These are phyloP conservation scores for Pygoscelis adeliae DNA, from an alignment of 2,113 vertebrate genomes.

Conservation along the genomic window DNA sequence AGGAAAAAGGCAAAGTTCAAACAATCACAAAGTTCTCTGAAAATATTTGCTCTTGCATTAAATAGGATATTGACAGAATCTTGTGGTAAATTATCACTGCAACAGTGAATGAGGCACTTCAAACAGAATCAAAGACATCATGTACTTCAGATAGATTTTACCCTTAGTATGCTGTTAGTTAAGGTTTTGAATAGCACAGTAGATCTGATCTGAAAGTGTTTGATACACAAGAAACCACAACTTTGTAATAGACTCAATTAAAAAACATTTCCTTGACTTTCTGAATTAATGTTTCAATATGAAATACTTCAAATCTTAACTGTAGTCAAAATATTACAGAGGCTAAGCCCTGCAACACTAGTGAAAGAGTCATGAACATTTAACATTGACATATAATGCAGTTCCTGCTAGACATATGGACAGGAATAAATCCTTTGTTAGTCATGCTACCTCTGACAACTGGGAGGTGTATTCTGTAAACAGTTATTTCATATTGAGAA, in stretches of 20 bases:
- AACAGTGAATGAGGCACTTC: not conserved
- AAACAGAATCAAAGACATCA: not conserved
- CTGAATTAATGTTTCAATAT: not conserved
- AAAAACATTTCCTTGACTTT: not conserved
- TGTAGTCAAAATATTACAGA: not conserved
- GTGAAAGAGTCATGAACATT: not conserved
- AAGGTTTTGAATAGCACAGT: not conserved
- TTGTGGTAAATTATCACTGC: not conserved
- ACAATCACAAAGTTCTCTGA: not conserved
- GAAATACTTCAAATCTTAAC: not conserved
- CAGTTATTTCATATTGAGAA: not conserved
- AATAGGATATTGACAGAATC: not conserved
- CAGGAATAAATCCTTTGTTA: not conserved
- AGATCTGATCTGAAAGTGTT: not conserved
- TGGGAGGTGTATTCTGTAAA: not conserved
- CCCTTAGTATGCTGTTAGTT: not conserved
- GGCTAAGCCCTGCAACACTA: not conserved
- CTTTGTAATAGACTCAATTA: not conserved
- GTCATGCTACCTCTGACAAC: not conserved
- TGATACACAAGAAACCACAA: not conserved
- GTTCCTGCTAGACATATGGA: not conserved
- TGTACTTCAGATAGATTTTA: not conserved
- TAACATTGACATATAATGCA: not conserved
- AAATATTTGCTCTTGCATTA: not conserved
- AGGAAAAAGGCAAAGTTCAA: not conserved